Evolutionary conservation across 2,113 vertebrate species (phyloP), one percentile per base, ranked within the genome.

Genomic region (Dolichallabes microphthalmus): DNA sequence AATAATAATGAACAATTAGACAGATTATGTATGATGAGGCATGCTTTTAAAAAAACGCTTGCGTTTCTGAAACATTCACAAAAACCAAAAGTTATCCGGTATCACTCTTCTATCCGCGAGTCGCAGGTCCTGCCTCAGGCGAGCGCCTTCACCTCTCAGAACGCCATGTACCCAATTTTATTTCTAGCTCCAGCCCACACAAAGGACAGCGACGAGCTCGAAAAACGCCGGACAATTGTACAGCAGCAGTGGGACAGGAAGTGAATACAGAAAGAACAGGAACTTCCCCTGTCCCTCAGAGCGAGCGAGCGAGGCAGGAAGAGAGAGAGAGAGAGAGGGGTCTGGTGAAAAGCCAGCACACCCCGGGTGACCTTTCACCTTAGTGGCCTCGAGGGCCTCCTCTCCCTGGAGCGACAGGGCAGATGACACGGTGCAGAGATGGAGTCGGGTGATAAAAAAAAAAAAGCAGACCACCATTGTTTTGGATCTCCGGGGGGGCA

Each of bases 381-480:
- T 10, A 0, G 19, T 50, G 79, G 86, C 80, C 76, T 71, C 22
- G 69, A 71, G 19, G 52, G 66, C 60, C 45, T 35, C 74, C 87
- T 60, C 45, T 45, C 80, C 84, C 80, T 3, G 30, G 7, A 69
- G 75, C 39, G n/a, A 84, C 83, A 83, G 87, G 88, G 88, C 90
- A 66, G 80, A 84, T 82, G 86, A 87, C 85, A 88, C 81, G 88
- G 86, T 85, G 86, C 88, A 90, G 90, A 93, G 91, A 92, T 92
- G 88, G 91, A 89, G 86, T 74, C 73, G 80, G 45, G 35, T 85
- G 93, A 94, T 93, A 93, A 93, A 32, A 19, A 39, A 74, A 50
- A 25, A 57, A 55, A 57, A 35, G 83, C 80, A 88, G 91, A 93
- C 90, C 89, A 1, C 84, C 84, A 93, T 93, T 93, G 93, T 94